Evolutionary conservation across 2,888 invertebrate genomes (phyloP).

Genomic region (Trachelus iudaicus): DNA sequence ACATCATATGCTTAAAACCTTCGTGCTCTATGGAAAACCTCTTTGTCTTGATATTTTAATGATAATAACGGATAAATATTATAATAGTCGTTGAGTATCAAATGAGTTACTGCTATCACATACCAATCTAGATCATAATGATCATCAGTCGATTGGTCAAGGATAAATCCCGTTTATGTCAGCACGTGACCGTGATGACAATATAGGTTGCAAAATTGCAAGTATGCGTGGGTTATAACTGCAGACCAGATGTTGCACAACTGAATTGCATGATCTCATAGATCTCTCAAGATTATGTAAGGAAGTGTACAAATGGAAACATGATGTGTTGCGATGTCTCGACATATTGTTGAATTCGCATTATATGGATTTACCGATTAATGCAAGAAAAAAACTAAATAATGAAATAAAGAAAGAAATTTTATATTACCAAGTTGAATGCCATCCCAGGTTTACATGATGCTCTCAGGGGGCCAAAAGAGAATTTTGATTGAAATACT

Average conservation of each 20-base stretch:
- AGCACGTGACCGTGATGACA: conserved; percentile 21
- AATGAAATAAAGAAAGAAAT: neutral
- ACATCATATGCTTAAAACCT: too few species aligned
- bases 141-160: conserved; percentile 13
- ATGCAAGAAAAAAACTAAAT: neutral
- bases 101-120: neutral
- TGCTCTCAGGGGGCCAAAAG: too few species aligned
- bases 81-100: neutral
- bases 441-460: too few species aligned
- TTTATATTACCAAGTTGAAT: neutral
- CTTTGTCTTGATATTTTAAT: neutral
- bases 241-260: conserved; percentile 35
- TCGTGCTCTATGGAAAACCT: neutral
- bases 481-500: too few species aligned
- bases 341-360: neutral
- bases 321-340: neutral
- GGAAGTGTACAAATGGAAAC: neutral
- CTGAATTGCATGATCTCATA: conserved; percentile 47
- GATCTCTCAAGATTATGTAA: conserved; percentile 23
- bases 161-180: conserved; percentile 14
- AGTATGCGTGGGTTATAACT: conserved; percentile 24
- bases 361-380: neutral
- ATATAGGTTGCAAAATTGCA: conserved; percentile 36
- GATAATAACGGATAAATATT: neutral
- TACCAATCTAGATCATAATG: neutral